Conservation (phyloP, 2,113 vertebrate genomes). For the Archocentrus centrarchus region DNA sequence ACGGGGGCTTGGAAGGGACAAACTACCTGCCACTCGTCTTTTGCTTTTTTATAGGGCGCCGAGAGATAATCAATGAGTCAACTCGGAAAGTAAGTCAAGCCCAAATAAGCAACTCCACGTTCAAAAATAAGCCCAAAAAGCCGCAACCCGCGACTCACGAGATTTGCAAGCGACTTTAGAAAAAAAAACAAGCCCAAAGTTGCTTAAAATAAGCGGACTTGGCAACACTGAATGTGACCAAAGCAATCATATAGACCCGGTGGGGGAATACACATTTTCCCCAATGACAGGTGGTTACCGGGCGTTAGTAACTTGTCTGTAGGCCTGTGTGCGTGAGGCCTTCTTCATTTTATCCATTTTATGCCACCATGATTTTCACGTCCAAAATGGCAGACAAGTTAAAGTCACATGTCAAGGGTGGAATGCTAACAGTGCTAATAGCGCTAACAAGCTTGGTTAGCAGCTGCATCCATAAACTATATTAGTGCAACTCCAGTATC, state of each 20-base stretch:
- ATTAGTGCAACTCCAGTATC: background rate
- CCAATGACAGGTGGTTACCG: background rate
- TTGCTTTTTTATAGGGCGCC: too few relatives aligned
- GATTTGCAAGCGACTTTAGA: too few relatives aligned
- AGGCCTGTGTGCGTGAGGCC: background rate
- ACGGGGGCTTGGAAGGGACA: too few relatives aligned
- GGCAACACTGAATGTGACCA: background rate
- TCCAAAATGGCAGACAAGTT: background rate
- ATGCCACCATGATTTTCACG: background rate
- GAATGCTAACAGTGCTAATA: background rate
- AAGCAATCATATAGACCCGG: background rate
- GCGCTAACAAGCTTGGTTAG: background rate
- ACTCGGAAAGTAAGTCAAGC: too few relatives aligned
- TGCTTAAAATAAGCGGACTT: too few relatives aligned
- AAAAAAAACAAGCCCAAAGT: too few relatives aligned
- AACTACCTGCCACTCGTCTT: too few relatives aligned
- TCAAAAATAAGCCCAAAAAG: too few relatives aligned
- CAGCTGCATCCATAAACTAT: background rate
- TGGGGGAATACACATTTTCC: background rate
- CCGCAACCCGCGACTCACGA: too few relatives aligned
- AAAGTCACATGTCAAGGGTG: background rate
- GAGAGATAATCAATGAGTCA: too few relatives aligned
- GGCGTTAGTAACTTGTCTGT: background rate
- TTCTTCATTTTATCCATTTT: background rate
- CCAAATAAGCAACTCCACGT: too few relatives aligned